A percentile compares a stretch with the other conserved stretches of the same genome.
phyloP scores from a whole-genome alignment of 2,113 vertebrate genomes.

The Vicugna pacos region DNA sequence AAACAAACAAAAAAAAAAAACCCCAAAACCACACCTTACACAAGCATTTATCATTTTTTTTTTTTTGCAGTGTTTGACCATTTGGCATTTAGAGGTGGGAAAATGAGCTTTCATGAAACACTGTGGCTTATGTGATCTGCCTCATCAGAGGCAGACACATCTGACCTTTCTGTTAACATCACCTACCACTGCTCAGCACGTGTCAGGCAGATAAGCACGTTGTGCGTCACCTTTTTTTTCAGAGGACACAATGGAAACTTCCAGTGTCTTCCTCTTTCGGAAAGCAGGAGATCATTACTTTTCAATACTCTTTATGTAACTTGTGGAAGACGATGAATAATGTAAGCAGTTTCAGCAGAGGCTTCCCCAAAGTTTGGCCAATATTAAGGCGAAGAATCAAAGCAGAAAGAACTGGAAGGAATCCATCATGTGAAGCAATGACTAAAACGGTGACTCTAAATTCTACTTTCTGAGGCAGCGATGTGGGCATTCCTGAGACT shows the following conservation, averaged over 20 bases:
- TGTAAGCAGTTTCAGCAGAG: constrained; percentile 28
- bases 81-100: constrained; percentile 71
- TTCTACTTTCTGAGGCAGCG: background rate
- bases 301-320: constrained; percentile 59
- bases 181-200: constrained; percentile 54
- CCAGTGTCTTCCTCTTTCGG: constrained; percentile 42
- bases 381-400: background rate
- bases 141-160: constrained; percentile 58
- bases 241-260: constrained; percentile 47
- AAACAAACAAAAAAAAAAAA: background rate
- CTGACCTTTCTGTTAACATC: constrained; percentile 60
- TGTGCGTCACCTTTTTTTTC: constrained; percentile 75
- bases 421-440: background rate
- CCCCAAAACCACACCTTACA: background rate
- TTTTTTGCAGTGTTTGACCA: constrained; percentile 70
- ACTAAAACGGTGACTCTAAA: background rate
- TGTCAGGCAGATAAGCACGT: constrained; percentile 77
- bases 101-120: constrained; percentile 66
- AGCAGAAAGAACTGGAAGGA: background rate
- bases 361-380: background rate
- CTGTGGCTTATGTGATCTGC: background rate
- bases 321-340: constrained; percentile 18
- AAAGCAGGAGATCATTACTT: constrained; percentile 53
- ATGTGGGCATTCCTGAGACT: background rate
- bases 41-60: constrained; percentile 80